Evolutionary conservation across 1,140 invertebrate species (phyloP).

Genomic region (Leptinotarsa defecta): DNA sequence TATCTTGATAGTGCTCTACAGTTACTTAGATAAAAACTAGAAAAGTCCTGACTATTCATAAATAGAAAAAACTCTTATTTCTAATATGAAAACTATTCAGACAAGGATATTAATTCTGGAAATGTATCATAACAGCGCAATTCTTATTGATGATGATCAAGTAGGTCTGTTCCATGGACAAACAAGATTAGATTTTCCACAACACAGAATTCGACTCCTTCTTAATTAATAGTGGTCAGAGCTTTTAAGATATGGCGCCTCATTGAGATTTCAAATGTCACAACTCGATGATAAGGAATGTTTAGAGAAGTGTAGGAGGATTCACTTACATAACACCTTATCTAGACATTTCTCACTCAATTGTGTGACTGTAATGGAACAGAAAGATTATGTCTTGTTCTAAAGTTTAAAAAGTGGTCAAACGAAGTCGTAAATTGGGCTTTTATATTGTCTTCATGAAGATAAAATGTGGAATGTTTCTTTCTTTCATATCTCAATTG

Average conservation of each 20-base stretch:
- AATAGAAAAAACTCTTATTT: too few relatives aligned
- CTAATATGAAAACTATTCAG: too few relatives aligned
- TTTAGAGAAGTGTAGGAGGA: constrained; percentile 12
- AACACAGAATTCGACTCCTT: constrained; percentile 17
- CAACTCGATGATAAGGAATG: constrained; percentile 17
- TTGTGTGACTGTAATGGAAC: constrained; percentile 34
- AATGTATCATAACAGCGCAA: constrained; percentile 4
- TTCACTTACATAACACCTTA: constrained; percentile 11
- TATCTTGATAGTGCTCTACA: too few relatives aligned
- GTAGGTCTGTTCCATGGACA: constrained; percentile 25
- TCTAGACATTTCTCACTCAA: constrained; percentile 13
- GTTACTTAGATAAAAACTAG: too few relatives aligned
- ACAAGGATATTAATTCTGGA: too few relatives aligned
- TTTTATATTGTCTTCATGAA: neutral
- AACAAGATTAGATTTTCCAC: constrained; percentile 32
- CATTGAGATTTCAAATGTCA: constrained; percentile 37
- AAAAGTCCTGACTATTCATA: too few relatives aligned
- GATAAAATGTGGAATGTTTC: constrained; percentile 4
- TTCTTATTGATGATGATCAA: constrained; percentile 28
- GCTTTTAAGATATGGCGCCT: constrained; percentile 34
- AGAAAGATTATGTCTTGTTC: constrained; percentile 35
- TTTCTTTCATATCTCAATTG: neutral
- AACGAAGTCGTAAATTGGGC: constrained; percentile 28
- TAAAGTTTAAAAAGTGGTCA: constrained; percentile 38
- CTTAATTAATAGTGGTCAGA: constrained; percentile 37